phyloP scores from a whole-genome alignment of 2,113 vertebrate genomes.

The Sylvilagus bachmani region DNA sequence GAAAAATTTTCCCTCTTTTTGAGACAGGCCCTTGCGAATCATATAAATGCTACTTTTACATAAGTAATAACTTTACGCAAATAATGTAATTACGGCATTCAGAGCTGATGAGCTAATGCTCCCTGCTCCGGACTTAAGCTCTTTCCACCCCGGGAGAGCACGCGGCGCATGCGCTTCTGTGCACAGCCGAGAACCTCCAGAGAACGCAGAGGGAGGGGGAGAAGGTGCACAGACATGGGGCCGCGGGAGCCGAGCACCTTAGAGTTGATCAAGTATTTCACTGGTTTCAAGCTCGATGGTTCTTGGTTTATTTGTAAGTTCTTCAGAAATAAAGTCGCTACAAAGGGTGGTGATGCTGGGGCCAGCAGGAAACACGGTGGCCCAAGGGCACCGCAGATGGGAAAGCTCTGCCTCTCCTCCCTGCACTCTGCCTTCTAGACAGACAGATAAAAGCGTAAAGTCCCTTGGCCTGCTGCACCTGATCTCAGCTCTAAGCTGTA shows the following conservation, averaged over 20 bases:
- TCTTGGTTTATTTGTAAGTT: not conserved
- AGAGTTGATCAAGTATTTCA: not conserved
- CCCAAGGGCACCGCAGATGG: no score
- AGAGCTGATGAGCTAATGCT: not conserved
- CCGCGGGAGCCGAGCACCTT: not conserved
- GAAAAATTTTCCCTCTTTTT: not conserved
- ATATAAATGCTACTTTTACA: not conserved
- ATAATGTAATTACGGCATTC: not conserved
- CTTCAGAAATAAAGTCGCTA: not conserved
- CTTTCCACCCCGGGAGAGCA: not conserved
- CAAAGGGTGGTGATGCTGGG: not conserved
- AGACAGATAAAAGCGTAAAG: no score
- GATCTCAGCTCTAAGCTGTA: not conserved
- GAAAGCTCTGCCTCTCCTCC: no score
- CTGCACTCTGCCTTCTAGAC: no score
- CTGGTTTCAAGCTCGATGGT: not conserved
- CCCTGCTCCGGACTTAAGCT: not conserved
- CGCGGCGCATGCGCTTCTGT: fast-evolving
- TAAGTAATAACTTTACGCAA: not conserved
- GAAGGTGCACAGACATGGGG: not conserved
- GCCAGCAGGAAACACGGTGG: no score
- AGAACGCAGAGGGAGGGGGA: not conserved
- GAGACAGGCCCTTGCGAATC: not conserved
- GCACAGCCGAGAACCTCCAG: not conserved
- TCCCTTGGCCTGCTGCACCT: not conserved